Conservation (phyloP, 2,888 invertebrate genomes). For the Tanypteryx hageni region DNA sequence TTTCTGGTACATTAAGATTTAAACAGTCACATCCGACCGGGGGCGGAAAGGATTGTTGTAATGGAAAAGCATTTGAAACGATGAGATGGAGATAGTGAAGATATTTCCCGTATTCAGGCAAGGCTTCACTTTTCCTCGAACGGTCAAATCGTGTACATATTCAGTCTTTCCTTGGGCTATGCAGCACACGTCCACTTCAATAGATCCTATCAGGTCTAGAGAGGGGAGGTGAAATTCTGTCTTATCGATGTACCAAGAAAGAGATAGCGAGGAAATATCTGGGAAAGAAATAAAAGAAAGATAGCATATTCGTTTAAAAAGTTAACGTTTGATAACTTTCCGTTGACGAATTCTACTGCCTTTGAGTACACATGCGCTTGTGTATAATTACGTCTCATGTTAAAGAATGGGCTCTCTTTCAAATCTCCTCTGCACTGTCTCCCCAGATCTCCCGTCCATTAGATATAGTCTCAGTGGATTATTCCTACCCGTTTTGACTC, state of each 20-base stretch:
- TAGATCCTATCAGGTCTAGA: neutral
- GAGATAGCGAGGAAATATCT: neutral
- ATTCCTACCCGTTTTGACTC: too few relatives aligned
- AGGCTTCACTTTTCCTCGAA: neutral
- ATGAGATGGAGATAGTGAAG: neutral
- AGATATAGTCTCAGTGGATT: too few relatives aligned
- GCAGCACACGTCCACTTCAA: neutral
- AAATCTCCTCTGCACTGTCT: too few relatives aligned
- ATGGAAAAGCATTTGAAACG: neutral
- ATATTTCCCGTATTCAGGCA: constrained; percentile 12
- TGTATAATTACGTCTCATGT: too few relatives aligned
- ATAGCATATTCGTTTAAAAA: too few relatives aligned
- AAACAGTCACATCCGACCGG: neutral
- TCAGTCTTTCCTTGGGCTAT: neutral
- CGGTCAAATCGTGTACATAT: constrained; percentile 13
- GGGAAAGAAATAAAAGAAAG: neutral
- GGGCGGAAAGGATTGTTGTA: neutral
- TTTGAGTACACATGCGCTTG: too few relatives aligned
- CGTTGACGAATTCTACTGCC: too few relatives aligned
- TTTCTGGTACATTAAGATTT: neutral
- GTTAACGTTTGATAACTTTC: too few relatives aligned
- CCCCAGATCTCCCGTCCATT: too few relatives aligned
- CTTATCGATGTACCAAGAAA: neutral
- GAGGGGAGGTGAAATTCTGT: neutral
- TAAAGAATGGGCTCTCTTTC: too few relatives aligned